These are phyloP conservation scores for Phorcus lineatus DNA, from an alignment of 2,888 invertebrate genomes.

Conservation along the genomic window DNA sequence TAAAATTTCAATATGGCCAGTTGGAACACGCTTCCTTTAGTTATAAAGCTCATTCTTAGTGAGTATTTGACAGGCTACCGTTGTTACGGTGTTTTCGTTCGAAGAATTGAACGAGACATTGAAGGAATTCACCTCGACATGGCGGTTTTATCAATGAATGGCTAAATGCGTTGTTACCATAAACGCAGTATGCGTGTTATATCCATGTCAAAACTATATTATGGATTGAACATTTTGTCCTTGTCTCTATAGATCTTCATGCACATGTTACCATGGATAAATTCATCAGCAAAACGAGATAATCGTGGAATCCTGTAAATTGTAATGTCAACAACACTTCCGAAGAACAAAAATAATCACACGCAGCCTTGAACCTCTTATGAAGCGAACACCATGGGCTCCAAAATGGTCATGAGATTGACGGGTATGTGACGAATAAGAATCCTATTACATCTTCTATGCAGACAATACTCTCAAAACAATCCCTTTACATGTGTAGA, in stretches of 20 bases:
- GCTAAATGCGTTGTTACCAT: constrained; percentile 11
- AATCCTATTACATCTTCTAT: not conserved
- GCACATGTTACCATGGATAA: no score
- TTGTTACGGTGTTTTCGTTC: not conserved
- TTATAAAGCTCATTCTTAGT: not conserved
- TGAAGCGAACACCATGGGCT: constrained; percentile 19
- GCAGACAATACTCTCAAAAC: constrained; percentile 20
- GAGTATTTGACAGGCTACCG: not conserved
- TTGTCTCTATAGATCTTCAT: no score
- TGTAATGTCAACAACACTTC: constrained; percentile 29
- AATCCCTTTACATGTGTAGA: constrained; percentile 7
- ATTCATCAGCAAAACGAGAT: not conserved
- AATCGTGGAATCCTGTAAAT: constrained; percentile 19
- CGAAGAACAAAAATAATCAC: constrained; percentile 33
- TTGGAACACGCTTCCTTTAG: not conserved
- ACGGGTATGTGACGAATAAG: not conserved
- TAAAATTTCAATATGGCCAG: not conserved
- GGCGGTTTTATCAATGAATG: constrained; percentile 21
- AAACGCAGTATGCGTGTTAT: not conserved
- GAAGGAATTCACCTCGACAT: constrained; percentile 14
- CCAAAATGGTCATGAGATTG: not conserved
- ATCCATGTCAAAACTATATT: not conserved
- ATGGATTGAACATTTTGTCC: no score
- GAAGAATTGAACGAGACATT: not conserved
- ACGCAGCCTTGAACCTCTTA: constrained; percentile 35